Conservation (phyloP, 2,888 invertebrate genomes). For the Agonum fuliginosum region DNA sequence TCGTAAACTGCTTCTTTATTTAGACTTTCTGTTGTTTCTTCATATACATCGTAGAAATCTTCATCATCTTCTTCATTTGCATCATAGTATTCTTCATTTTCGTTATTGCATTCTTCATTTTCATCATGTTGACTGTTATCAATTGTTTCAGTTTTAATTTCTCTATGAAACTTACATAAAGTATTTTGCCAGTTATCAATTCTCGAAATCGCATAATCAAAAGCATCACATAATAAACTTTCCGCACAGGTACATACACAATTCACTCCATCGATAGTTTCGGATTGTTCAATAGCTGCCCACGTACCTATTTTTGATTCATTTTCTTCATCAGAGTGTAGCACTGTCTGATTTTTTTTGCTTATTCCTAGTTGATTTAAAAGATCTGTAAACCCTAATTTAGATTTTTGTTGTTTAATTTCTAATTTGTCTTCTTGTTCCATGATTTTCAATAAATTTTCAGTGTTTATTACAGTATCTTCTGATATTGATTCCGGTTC, state of each 20-base stretch:
- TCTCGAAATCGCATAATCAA: slow-evolving; percentile 65
- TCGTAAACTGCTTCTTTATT: slow-evolving; percentile 2
- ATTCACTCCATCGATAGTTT: background rate
- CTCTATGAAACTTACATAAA: slow-evolving; percentile 59
- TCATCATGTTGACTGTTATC: slow-evolving; percentile 52
- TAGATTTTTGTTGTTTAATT: slow-evolving; percentile 20
- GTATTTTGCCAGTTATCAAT: slow-evolving; percentile 64
- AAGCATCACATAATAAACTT: slow-evolving; percentile 67
- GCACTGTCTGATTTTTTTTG: too few species aligned
- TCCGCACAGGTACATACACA: slow-evolving; percentile 62
- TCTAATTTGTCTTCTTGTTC: slow-evolving; percentile 42
- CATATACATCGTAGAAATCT: slow-evolving; percentile 17
- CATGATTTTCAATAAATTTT: slow-evolving; percentile 51
- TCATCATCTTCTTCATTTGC: slow-evolving; percentile 55
- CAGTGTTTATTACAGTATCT: slow-evolving; percentile 31
- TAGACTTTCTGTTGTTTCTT: background rate
- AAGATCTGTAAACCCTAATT: slow-evolving; percentile 3
- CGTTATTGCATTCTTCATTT: slow-evolving; percentile 37
- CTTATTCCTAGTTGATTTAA: slow-evolving; percentile 3
- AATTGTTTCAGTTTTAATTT: slow-evolving; percentile 28
- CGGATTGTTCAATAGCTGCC: background rate
- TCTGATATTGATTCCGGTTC: slow-evolving; percentile 52
- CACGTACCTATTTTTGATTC: background rate
- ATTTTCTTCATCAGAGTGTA: slow-evolving; percentile 46
- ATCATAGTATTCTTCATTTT: slow-evolving; percentile 43